Evolutionary conservation across 2,797 vertebrate species (phyloP), one percentile per base, ranked within the genome.

Genomic region (Clarias fuscus): DNA sequence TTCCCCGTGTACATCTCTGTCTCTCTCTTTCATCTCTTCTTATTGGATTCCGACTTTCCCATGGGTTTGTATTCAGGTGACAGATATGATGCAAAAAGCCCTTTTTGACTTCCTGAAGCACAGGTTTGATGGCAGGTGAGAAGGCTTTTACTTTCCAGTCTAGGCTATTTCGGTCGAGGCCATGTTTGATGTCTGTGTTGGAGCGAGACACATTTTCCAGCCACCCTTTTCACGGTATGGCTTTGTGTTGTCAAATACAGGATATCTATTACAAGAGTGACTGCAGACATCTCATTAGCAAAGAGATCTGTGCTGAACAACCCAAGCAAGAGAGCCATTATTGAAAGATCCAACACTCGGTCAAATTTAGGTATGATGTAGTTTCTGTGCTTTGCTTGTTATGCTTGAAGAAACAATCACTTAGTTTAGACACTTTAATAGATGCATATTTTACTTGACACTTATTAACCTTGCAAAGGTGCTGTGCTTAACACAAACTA

Each of bases 81-180:
- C 98, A 89, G 98, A 99, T 93, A 99, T 99, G 98, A 99, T 99
- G 98, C 98, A 99, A 97, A 99, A 99, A 96, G 98, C 98, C 33
- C 96, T 99, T 91, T 99, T 99, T 95, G 98, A 99, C 96, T 99
- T 99, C 96, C 95, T 99, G 94, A 99, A 99, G 96, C 98, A 99
- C 97, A 96, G 98, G 95, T 99, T 99, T 94, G 98, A 99, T 91
- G 98, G 98, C 93, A 99, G 98, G 98, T 99, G 95, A 98, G 98
- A 91, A 77, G 65, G 78, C 30, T 61, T 79, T 20, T 68, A 20
- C 79, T 86, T 76, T n/a, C 62, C 68, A 14, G 10, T 17, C 27
- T 22, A 67, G 67, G 14, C 22, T 59, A 53, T 48, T 83, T 80
- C 76, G 59, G 43, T 22, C 76, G 13, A 40, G 37, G 27, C 27